Evolutionary conservation across 1,140 invertebrate species (phyloP).

Genomic region (Calliopsis andreniformis): DNA sequence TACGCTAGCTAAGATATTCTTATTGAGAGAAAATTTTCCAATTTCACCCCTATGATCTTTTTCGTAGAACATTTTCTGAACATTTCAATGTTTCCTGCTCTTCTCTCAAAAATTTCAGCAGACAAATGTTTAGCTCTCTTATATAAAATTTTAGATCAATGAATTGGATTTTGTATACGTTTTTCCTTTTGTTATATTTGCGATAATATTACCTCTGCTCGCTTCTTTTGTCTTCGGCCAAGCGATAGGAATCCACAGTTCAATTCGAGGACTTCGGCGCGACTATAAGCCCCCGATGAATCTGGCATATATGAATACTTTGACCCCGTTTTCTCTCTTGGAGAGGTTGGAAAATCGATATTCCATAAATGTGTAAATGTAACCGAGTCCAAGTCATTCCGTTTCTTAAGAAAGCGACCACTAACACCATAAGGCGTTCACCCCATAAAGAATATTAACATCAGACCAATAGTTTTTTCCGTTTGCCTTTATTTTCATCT

Average conservation of each 20-base stretch:
- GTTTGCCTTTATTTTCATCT: background rate
- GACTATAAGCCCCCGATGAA: conserved; percentile 32
- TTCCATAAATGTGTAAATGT: conserved; percentile 79
- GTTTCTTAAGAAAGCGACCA: conserved; percentile 46
- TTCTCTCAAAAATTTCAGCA: no score
- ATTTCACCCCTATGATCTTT: background rate
- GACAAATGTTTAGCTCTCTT: no score
- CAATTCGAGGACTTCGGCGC: conserved; percentile 31
- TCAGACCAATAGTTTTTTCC: conserved; percentile 5
- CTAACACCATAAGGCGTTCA: background rate
- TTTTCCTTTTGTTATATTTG: no score
- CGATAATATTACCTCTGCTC: background rate
- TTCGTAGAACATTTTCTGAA: background rate
- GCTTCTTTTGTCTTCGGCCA: background rate
- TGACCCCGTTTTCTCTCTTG: background rate
- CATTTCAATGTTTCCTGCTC: background rate
- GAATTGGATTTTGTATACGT: no score
- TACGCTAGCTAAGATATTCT: background rate
- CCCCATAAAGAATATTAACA: conserved; percentile 41
- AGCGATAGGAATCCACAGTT: conserved; percentile 7
- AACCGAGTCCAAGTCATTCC: conserved; percentile 67
- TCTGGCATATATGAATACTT: conserved; percentile 61
- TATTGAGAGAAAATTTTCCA: background rate
- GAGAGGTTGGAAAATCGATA: conserved; percentile 71
- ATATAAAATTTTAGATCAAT: no score